Conservation (phyloP, 1,140 invertebrate species). For the Paracyclopina nana region DNA sequence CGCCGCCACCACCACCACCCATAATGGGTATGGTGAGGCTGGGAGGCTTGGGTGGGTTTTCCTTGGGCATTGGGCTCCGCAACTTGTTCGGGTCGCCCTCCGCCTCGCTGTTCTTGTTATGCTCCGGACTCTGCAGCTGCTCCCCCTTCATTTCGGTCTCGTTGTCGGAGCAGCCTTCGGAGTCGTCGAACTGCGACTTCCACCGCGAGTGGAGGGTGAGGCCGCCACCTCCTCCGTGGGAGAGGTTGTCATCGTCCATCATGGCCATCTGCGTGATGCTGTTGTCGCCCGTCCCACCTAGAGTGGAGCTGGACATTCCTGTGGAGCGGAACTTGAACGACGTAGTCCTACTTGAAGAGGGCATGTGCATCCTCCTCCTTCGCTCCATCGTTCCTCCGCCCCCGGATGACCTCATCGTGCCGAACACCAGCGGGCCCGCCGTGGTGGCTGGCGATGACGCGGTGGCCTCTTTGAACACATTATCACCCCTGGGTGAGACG, state of each 20-base stretch:
- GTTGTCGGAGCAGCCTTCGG: slow-evolving; percentile 65
- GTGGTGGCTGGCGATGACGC: background rate
- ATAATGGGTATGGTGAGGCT: too few species aligned
- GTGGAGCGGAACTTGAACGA: background rate
- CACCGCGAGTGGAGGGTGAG: slow-evolving; percentile 35
- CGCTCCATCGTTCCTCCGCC: background rate
- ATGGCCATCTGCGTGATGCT: slow-evolving; percentile 71
- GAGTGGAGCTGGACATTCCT: background rate
- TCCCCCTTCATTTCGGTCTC: slow-evolving; percentile 58
- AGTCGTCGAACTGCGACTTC: slow-evolving; percentile 86
- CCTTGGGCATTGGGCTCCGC: background rate
- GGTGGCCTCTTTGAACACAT: background rate
- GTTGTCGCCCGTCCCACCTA: slow-evolving; percentile 28
- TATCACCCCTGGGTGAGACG: background rate
- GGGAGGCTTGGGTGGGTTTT: too few species aligned
- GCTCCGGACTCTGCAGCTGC: slow-evolving; percentile 44
- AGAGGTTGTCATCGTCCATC: slow-evolving; percentile 79
- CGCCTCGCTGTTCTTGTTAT: slow-evolving; percentile 26
- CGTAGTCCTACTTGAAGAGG: background rate
- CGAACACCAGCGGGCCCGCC: background rate
- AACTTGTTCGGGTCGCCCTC: background rate
- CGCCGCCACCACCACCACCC: too few species aligned
- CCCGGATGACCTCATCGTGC: background rate
- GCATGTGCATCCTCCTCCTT: background rate
- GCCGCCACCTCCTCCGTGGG: slow-evolving; percentile 36